Base-by-base conservation (phyloP, 2,113 vertebrate species). In the Pimephales promelas region DNA sequence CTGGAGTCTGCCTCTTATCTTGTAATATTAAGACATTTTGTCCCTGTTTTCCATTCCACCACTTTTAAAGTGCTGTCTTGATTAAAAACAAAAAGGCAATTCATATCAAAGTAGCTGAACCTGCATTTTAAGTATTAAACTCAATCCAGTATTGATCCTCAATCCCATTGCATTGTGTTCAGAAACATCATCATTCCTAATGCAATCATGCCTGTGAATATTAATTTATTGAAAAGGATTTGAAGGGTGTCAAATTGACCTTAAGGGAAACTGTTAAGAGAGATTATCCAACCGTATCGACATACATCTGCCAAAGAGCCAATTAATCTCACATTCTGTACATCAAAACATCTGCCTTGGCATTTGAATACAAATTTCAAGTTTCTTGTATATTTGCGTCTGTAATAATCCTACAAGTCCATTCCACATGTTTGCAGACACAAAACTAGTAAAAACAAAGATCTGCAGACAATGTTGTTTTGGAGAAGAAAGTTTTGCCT, bases 51-150 rank as follows among this genome's bases (percentile, higher is more conserved):
- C 24, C 8, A 11, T 40, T 56, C 31, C 20, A 20, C 18, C 11
- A 14, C 14, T 31, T 84, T 9, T 79, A 66, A 71, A 26, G 59
- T 56, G 59, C 24, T 43, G 47, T 83, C 75, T 70, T 85, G 64
- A 76, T 45, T 34, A 52, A 47, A 56, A 79, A 34, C 18, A 54
- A 73, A 76, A 85, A 82, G 79, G 61, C 59, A 81, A 75, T 87
- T 80, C 85, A 71, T 49, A n/a, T 76, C 70, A 83, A 71, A 40
- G 45, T 59, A 22, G 81, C 59, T 70, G 82, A 49, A 22, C 22
- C 31, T 66, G 66, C 16, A 20, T 57, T 24, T 24, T 24, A 7
- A 70, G 26, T 26, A 81, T 70, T 70, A 70, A 81, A 54, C 4
- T 59, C 49, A 59, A 3, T 49, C 16, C 36, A 56, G 73, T n/a